Evolutionary conservation across 2,113 vertebrate genomes (phyloP).

Genomic region (Uropsilus gracilis): DNA sequence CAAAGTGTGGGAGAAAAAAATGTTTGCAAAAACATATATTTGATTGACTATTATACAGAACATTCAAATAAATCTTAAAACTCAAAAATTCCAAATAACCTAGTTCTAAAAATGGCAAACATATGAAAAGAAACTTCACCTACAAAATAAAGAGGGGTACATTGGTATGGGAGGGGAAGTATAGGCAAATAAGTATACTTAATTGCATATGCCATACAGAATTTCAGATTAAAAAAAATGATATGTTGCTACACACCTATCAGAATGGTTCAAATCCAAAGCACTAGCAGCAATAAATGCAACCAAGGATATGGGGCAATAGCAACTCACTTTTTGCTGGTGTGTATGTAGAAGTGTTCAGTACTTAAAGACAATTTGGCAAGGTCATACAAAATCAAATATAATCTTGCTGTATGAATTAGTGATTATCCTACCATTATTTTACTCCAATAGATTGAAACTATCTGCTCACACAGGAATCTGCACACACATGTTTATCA

Average conservation of each 20-base stretch:
- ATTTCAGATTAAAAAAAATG: background rate
- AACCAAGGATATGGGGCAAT: background rate
- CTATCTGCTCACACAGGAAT: background rate
- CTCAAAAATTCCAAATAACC: background rate
- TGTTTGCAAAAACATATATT: background rate
- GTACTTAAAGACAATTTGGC: background rate
- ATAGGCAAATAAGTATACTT: background rate
- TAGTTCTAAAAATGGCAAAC: background rate
- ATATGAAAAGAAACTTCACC: background rate
- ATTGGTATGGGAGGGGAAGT: background rate
- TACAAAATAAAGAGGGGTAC: background rate
- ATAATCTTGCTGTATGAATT: background rate
- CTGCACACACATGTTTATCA: background rate
- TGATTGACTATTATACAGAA: background rate
- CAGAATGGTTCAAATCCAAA: background rate
- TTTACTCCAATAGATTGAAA: background rate
- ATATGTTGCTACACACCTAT: background rate
- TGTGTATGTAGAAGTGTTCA: background rate
- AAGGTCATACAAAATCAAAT: background rate
- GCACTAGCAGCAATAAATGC: background rate
- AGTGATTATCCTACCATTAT: background rate
- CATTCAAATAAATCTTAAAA: background rate
- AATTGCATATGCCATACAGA: background rate
- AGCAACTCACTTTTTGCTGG: background rate
- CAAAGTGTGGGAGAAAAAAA: background rate